Conservation (phyloP, 1,140 invertebrate species). For the Pentalonia nigronervosa region DNA sequence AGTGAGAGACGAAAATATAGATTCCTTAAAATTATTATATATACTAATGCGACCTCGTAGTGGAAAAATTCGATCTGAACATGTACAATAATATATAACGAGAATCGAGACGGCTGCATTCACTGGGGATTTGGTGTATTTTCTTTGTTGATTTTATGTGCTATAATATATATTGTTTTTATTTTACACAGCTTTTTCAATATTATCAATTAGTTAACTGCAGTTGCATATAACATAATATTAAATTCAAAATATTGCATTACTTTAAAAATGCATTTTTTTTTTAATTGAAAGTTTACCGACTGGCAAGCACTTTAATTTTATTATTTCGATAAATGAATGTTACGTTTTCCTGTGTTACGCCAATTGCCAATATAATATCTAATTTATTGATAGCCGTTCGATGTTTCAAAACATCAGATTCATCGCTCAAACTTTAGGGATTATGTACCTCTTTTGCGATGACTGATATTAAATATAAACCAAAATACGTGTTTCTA, state of each 20-base stretch:
- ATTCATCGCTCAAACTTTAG: no score
- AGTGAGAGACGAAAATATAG: background rate
- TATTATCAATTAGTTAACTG: background rate
- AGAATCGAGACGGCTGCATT: background rate
- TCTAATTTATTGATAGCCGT: no score
- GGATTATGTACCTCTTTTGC: no score
- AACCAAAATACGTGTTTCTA: no score
- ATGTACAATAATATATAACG: background rate
- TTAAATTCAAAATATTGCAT: background rate
- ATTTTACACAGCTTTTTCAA: background rate
- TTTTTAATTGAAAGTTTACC: background rate
- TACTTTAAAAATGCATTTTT: background rate
- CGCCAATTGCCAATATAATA: no score
- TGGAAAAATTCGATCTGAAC: background rate
- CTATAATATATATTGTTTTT: background rate
- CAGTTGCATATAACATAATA: background rate
- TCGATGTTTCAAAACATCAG: no score
- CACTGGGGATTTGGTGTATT: no score
- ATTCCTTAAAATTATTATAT: background rate
- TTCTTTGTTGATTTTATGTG: background rate
- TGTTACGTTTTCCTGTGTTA: no score
- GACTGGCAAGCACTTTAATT: no score
- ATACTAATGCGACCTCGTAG: background rate
- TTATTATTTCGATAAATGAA: no score
- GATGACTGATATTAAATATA: no score